A percentile compares a stretch with the other conserved stretches of the same genome.
phyloP scores from a whole-genome alignment of 2,113 vertebrate genomes.

The Psammodynastes pulverulentus region DNA sequence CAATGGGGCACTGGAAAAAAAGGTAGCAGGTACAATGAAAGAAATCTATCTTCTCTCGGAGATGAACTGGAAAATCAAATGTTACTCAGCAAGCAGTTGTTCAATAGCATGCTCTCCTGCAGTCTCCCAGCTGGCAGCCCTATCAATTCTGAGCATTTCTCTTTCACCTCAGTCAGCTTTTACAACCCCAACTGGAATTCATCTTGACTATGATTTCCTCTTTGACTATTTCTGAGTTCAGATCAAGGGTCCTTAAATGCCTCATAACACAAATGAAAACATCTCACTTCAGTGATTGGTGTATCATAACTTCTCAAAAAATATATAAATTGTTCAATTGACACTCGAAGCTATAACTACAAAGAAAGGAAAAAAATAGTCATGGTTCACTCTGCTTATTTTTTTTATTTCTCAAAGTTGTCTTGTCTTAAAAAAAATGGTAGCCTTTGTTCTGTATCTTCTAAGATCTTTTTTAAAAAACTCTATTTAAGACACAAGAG shows the following conservation, averaged over 20 bases:
- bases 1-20: not conserved
- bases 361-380: not conserved
- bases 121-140: not conserved
- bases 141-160: not conserved
- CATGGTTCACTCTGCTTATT: not conserved
- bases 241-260: not conserved
- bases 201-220: not conserved
- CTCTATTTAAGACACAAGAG: not conserved
- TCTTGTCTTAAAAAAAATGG: too few relatives aligned
- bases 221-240: not conserved
- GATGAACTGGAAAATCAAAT: not conserved
- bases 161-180: slow-evolving; percentile 30
- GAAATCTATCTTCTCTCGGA: not conserved
- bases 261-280: not conserved
- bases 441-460: not conserved
- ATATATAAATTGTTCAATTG: slow-evolving; percentile 5
- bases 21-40: not conserved
- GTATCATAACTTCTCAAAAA: slow-evolving; percentile 9
- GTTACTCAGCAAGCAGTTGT: not conserved
- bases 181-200: slow-evolving; percentile 1
- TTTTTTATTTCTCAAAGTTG: not conserved
- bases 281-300: not conserved
- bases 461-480: not conserved
- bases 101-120: not conserved
- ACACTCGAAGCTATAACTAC: not conserved